These are phyloP conservation scores for Drosophila siamana DNA, from an alignment of 2,888 invertebrate genomes.

Conservation along the genomic window DNA sequence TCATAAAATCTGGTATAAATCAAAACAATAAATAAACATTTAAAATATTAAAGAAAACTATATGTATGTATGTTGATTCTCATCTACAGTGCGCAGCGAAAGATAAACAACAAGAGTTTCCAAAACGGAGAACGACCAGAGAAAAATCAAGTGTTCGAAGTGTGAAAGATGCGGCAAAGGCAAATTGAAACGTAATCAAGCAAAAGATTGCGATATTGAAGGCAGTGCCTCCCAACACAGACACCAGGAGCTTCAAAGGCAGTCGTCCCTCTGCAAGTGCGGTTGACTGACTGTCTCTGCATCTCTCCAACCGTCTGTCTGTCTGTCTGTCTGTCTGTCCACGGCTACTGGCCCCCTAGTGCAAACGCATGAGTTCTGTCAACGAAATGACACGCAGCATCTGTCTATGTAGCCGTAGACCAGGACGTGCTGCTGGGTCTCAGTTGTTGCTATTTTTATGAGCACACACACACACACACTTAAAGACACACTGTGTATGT, in stretches of 20 bases:
- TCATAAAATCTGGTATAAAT: slow-evolving; percentile 43
- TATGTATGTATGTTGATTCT: slow-evolving; percentile 10
- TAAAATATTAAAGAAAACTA: slow-evolving; percentile 9
- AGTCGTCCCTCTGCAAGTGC: slow-evolving; percentile 16
- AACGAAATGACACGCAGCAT: slow-evolving; percentile 80
- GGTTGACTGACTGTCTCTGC: slow-evolving; percentile 25
- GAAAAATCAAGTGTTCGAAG: slow-evolving; percentile 32
- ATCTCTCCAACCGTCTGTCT: slow-evolving; percentile 27
- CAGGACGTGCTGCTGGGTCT: slow-evolving; percentile 76
- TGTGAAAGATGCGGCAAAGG: slow-evolving; percentile 49
- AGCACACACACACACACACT: slow-evolving; percentile 33
- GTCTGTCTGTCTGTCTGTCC: slow-evolving; percentile 25
- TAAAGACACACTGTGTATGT: slow-evolving; percentile 26
- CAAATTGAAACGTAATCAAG: slow-evolving; percentile 76
- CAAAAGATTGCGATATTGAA: slow-evolving; percentile 52
- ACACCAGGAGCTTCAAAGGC: slow-evolving; percentile 61
- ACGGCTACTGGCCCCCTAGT: slow-evolving; percentile 36
- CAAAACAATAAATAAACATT: slow-evolving; percentile 20
- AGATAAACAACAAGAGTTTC: slow-evolving; percentile 18
- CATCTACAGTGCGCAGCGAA: slow-evolving; percentile 43
- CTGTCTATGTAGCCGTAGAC: slow-evolving; percentile 72
- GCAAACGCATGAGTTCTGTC: slow-evolving; percentile 75
- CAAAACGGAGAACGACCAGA: neutral
- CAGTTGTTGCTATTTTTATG: slow-evolving; percentile 78
- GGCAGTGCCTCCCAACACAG: slow-evolving; percentile 44